phyloP scores from a whole-genome alignment of 2,797 vertebrate genomes.

The Kryptolebias ocellatus region DNA sequence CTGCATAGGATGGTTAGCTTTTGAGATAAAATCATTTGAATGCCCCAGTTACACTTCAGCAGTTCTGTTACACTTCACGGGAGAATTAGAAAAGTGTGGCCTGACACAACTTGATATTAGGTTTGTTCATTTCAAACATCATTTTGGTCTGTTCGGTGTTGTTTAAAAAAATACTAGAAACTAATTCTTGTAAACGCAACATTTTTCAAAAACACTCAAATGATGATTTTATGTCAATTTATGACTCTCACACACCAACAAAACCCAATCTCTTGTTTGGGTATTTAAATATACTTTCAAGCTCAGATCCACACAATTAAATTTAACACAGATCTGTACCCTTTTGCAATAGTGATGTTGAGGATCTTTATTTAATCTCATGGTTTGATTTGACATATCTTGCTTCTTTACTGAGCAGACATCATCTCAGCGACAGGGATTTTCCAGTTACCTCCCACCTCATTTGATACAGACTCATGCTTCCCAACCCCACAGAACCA shows the following conservation, averaged over 20 bases:
- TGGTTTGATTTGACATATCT: slow-evolving; percentile 17
- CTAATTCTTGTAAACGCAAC: neutral
- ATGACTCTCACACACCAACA: slow-evolving; percentile 9
- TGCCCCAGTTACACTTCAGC: slow-evolving; percentile 22
- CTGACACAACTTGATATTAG: slow-evolving; percentile 11
- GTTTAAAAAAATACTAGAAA: neutral
- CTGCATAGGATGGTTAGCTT: slow-evolving; percentile 16
- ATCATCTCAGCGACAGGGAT: slow-evolving; percentile 28
- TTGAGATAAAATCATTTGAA: slow-evolving; percentile 34
- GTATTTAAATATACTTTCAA: slow-evolving; percentile 2
- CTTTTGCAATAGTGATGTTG: slow-evolving; percentile 4
- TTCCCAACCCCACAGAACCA: slow-evolving; percentile 36
- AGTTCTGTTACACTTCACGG: slow-evolving; percentile 8
- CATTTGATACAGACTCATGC: slow-evolving; percentile 36
- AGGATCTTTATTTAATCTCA: slow-evolving; percentile 11
- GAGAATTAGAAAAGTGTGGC: slow-evolving; percentile 25
- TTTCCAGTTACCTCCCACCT: slow-evolving; percentile 34
- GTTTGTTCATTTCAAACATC: neutral
- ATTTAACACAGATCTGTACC: neutral
- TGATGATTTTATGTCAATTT: slow-evolving; percentile 10
- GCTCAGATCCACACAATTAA: neutral
- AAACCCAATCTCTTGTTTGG: neutral
- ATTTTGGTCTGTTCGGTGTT: neutral
- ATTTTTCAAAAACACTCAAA: slow-evolving; percentile 1
- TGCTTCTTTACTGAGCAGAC: slow-evolving; percentile 31